Evolutionary conservation across 2,797 vertebrate genomes (phyloP), one percentile per base, ranked within the genome.

Genomic region (Cynopterus sphinx): DNA sequence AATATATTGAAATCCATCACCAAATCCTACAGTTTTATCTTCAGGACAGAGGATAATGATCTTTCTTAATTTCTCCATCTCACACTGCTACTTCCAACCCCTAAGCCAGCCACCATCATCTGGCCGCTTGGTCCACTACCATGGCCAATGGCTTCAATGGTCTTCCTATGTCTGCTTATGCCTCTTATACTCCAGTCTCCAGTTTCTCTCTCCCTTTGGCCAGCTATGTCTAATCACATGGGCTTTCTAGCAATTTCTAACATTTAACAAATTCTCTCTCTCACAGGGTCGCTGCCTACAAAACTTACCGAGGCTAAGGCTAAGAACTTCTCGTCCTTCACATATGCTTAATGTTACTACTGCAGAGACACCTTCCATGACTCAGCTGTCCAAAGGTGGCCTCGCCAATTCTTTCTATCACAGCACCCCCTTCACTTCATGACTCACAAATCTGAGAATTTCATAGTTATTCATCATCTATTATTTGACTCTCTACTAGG

Each of bases 161-260:
- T 9, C 46, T 68, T 73, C 31, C 67, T 19, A 19, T 24, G 9
- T 61, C 70, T 28, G 6, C 15, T 79, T 41, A n/a, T 31, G 53
- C n/a, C 39, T 26, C 39, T 11, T 21, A 67, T 16, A 26, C 16
- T 55, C 79, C 41, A 15, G 10, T 51, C 53, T 84, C 36, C 11
- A 46, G 11, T 10, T 75, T 12, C 9, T 79, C 17, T 43, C 24
- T 39, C 59, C 63, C 74, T 67, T 19, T 28, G 16, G 8, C 55
- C 74, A 92, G 71, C 28, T 65, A 31, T 22, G 0, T 43, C 49
- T n/a, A 39, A 49, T 61, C 55, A 78, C 1, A n/a, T 7, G 43
- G 33, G 86, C 57, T 78, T 91, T 86, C 59, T 17, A 84, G 53
- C 15, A 68, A 31, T 39, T 86, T 82, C 79, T 83, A 86, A 79